Conservation (phyloP, 2,888 invertebrate species). For the Congeria kusceri region DNA sequence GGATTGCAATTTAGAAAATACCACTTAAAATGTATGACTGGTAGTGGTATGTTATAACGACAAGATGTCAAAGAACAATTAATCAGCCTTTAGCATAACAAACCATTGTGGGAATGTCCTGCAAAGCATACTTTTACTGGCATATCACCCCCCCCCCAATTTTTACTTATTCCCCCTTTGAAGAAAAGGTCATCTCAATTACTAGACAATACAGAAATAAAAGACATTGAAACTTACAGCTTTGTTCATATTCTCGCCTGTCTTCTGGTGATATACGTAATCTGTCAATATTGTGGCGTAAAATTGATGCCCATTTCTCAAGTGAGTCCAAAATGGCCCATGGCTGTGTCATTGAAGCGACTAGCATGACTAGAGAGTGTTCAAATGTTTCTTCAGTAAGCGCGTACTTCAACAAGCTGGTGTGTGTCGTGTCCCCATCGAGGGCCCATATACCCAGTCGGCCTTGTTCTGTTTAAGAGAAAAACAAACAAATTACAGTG, state of each 20-base stretch:
- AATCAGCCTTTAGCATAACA: no score
- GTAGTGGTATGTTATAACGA: no score
- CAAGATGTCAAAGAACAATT: no score
- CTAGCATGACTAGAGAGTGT: slow-evolving; percentile 96
- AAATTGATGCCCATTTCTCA: slow-evolving; percentile 93
- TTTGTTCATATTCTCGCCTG: slow-evolving; percentile 88
- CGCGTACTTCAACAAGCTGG: slow-evolving; percentile 95
- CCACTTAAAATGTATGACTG: no score
- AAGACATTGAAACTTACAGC: slow-evolving; percentile 85
- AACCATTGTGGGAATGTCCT: no score
- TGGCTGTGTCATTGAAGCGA: slow-evolving; percentile 98
- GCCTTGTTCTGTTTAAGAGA: slow-evolving; percentile 91
- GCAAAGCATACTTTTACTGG: no score
- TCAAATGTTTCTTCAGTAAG: slow-evolving; percentile 95
- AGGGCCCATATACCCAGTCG: slow-evolving; percentile 98
- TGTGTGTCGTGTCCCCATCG: slow-evolving; percentile 97
- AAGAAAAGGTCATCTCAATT: no score
- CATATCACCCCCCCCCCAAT: no score
- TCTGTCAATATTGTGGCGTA: slow-evolving; percentile 96
- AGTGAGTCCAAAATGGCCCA: slow-evolving; percentile 98
- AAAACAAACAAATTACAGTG: no score
- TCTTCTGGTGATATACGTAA: slow-evolving; percentile 91
- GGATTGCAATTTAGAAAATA: no score
- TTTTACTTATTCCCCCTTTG: no score
- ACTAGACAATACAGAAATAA: no score